Percentiles rank a stretch among this genome's conserved stretches.
These are phyloP conservation scores for Nemurella pictetii DNA, from an alignment of 2,888 invertebrate species.

Conservation along the genomic window DNA sequence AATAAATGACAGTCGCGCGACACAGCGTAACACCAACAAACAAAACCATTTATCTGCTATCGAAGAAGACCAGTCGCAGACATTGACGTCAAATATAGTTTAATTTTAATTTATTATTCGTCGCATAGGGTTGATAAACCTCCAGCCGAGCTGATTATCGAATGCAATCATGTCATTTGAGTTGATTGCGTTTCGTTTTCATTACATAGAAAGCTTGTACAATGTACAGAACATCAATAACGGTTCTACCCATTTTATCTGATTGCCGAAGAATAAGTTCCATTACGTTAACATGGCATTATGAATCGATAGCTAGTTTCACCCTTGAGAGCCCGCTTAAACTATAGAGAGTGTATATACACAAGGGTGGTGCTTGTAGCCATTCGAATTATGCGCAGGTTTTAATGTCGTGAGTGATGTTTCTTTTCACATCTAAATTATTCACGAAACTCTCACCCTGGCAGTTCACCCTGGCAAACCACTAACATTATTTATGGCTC, in stretches of 20 bases:
- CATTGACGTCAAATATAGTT: not conserved
- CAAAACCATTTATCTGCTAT: not conserved
- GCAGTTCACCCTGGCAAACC: slow-evolving; percentile 7
- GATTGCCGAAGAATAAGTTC: slow-evolving; percentile 19
- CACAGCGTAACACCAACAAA: not conserved
- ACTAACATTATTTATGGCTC: slow-evolving; percentile 21
- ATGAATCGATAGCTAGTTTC: not conserved
- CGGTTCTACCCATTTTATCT: slow-evolving; percentile 16
- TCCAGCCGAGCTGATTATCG: not conserved
- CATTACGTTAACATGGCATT: not conserved
- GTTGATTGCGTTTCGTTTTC: slow-evolving; percentile 19
- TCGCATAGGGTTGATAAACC: not conserved
- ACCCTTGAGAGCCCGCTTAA: not conserved
- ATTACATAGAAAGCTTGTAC: slow-evolving; percentile 8
- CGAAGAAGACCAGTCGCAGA: not conserved
- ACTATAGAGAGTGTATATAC: not conserved
- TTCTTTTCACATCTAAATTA: slow-evolving; percentile 18
- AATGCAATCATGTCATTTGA: not conserved
- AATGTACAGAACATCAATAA: slow-evolving; percentile 10
- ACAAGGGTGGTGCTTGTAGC: not conserved
- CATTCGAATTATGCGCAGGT: not conserved
- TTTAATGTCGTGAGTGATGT: slow-evolving; percentile 12
- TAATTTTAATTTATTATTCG: not conserved
- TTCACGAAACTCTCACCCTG: slow-evolving; percentile 8
- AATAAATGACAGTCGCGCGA: not conserved